Conservation (phyloP, 2,888 invertebrate species). For the Ellobium chinense region DNA sequence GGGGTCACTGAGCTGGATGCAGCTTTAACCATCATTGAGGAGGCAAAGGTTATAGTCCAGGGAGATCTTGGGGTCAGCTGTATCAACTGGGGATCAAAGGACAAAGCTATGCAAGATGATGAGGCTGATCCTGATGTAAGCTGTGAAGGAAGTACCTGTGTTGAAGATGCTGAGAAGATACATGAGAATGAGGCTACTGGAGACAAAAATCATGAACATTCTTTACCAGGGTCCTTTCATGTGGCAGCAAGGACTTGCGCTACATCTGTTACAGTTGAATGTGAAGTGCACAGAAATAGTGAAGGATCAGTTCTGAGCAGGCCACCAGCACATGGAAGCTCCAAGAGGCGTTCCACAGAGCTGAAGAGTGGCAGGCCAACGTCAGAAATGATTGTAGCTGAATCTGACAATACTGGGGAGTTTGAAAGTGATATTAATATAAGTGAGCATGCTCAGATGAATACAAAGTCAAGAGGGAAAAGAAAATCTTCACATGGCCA, state of each 20-base stretch:
- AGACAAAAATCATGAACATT: neutral
- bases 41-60: conserved; percentile 86
- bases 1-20: conserved; percentile 91
- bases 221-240: too few species aligned
- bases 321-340: neutral
- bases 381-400: neutral
- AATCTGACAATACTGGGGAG: too few species aligned
- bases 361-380: neutral
- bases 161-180: neutral
- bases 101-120: conserved; percentile 1
- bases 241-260: too few species aligned
- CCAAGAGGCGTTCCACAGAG: neutral
- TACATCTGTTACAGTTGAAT: neutral
- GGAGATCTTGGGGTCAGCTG: conserved; percentile 76
- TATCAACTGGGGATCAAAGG: conserved; percentile 64
- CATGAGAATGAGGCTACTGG: neutral
- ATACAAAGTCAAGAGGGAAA: too few species aligned
- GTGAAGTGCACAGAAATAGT: neutral
- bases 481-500: too few species aligned
- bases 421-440: too few species aligned
- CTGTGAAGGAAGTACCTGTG: neutral
- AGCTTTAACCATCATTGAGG: conserved; percentile 87
- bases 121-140: neutral
- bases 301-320: neutral
- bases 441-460: too few species aligned